phyloP scores from a whole-genome alignment of 2,113 vertebrate genomes.

The Hystrix cristata region DNA sequence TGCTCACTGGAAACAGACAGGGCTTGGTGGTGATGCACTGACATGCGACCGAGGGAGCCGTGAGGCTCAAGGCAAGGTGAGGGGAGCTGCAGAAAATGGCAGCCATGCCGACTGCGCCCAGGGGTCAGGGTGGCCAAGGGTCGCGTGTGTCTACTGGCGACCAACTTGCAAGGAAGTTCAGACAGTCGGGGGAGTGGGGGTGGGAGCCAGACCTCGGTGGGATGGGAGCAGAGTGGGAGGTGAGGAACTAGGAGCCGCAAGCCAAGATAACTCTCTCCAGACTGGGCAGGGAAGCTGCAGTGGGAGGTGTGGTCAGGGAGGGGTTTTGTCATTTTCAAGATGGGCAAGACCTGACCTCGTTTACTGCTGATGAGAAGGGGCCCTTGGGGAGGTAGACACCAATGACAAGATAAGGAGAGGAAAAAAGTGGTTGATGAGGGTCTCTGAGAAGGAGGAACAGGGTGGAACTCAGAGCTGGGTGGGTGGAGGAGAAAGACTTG shows the following conservation, averaged over 20 bases:
- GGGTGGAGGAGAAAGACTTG: not conserved
- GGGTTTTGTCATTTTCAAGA: not conserved
- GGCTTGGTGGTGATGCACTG: not conserved
- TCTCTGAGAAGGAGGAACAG: not conserved
- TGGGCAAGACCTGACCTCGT: not conserved
- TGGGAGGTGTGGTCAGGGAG: not conserved
- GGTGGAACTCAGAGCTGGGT: not conserved
- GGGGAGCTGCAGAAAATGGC: not conserved
- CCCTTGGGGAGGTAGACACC: not conserved
- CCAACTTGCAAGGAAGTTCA: not conserved
- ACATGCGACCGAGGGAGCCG: accelerated
- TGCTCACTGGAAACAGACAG: not conserved
- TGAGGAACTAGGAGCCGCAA: not conserved
- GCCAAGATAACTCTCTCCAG: not conserved
- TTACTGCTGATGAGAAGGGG: not conserved
- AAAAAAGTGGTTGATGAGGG: not conserved
- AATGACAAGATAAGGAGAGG: not conserved
- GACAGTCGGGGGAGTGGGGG: not conserved
- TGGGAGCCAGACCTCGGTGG: not conserved
- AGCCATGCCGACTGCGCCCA: not conserved
- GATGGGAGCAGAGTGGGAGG: not conserved
- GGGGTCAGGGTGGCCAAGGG: not conserved
- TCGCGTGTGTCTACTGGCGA: not conserved
- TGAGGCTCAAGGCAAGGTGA: not conserved
- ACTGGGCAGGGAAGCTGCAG: not conserved